Base-by-base conservation (phyloP, 2,888 invertebrate genomes). In the Seira musarum region DNA sequence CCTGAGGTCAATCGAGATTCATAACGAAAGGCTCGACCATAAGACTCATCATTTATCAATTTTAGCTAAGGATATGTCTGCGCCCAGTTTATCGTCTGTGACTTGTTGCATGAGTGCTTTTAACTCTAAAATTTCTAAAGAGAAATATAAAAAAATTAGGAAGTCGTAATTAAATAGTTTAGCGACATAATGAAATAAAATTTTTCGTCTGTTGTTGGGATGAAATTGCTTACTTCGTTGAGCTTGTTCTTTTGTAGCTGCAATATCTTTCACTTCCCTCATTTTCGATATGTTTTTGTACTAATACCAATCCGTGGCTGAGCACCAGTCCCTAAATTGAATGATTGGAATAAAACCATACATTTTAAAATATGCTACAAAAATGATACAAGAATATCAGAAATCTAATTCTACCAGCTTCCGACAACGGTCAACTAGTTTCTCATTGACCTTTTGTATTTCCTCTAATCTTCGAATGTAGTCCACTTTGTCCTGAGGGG, bases 41-140 rank as follows among this genome's bases (percentile, higher is more conserved):
- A 74, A 1, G 74, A 66, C 65, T 80, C 80, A 21, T 80, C 80
- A 49, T 80, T 80, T 60, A n/a, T 80, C 80, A 60, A 80, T 74
- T 66, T 80, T 80, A 5, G 80, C 49, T n/a, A 80, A 40, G 0
- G 80, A 74, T n/a, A 80, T 70, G 19, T 69, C 74, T n/a, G 79
- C 22, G 40, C 53, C 69, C 13, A 70, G 21, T 25, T 74, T 74
- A 1, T 74, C 72, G 0, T 79, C 79, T 13, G 80, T 35, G 1
- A 80, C 69, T 66, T 80, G 80, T 15, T 25, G 60, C 64, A 74
- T 69, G 1, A 80, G 49, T 21, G 65, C 74, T 35, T 80, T 80
- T n/a, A 80, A 24, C 19, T 80, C 80, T n/a, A 74, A 24, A 46
- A 80, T 80, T 74, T 80, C 80, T 80, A 24, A 49, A 72, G 19